Evolutionary conservation across 1,140 invertebrate species (phyloP).

Genomic region (Hypsibius dujardini): DNA sequence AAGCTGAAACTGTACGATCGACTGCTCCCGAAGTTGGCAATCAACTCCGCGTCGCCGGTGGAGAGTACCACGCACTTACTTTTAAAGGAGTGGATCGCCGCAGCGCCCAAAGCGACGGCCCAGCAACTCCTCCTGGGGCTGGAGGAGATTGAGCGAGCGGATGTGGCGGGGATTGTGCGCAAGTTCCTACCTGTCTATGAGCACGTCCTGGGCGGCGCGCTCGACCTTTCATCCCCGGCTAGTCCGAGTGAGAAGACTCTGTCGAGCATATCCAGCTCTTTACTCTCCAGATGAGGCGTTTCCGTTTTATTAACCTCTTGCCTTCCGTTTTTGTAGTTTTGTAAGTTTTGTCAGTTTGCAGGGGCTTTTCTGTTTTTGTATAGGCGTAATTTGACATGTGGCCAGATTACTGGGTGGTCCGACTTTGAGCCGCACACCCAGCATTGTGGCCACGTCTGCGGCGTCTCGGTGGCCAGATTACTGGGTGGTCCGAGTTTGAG

Average conservation of each 20-base stretch:
- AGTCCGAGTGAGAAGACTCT: neutral
- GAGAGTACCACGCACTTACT: neutral
- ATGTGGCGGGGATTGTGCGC: neutral
- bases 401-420: too few species aligned
- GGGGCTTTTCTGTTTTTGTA: neutral
- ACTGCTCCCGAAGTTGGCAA: conserved; percentile 37
- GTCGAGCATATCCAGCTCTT: conserved; percentile 1
- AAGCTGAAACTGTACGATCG: conserved; percentile 45
- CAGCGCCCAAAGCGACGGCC: neutral
- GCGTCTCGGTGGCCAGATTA: too few species aligned
- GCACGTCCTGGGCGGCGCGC: neutral
- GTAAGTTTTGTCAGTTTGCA: neutral
- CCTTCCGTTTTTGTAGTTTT: conserved; percentile 1
- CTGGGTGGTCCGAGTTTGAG: too few species aligned
- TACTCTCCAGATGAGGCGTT: neutral
- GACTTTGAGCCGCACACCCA: too few species aligned
- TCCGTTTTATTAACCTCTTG: neutral
- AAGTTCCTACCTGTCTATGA: neutral
- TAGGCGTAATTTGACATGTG: too few species aligned
- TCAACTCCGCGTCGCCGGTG: conserved; percentile 1
- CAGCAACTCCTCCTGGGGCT: neutral
- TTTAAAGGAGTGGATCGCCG: neutral
- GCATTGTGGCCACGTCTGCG: too few species aligned
- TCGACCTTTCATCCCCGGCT: neutral
- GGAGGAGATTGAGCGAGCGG: neutral